Conservation (phyloP, 2,888 invertebrate species). For the Litoditis marina region DNA sequence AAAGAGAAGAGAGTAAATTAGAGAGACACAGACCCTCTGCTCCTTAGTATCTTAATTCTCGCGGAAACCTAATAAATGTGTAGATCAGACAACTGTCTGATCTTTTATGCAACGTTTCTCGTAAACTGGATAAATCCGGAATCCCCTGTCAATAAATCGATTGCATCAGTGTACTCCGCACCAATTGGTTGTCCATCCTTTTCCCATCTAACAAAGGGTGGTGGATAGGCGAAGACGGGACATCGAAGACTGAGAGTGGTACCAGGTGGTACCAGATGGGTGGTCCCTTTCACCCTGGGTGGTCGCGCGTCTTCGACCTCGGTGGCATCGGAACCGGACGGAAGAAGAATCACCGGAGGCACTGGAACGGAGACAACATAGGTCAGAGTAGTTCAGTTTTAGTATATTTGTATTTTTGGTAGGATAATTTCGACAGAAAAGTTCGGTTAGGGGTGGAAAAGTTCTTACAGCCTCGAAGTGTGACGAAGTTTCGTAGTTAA, state of each 20-base stretch:
- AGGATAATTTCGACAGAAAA: too few species aligned
- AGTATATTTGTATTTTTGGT: background rate
- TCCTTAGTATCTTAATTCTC: too few species aligned
- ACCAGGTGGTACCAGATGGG: slow-evolving; percentile 8
- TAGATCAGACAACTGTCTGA: too few species aligned
- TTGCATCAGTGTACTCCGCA: too few species aligned
- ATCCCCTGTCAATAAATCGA: too few species aligned
- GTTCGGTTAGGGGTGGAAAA: too few species aligned
- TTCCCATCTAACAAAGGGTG: slow-evolving; percentile 38
- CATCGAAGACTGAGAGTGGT: slow-evolving; percentile 29
- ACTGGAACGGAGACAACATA: slow-evolving; percentile 24
- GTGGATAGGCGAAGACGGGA: slow-evolving; percentile 28
- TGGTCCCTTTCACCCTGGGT: slow-evolving; percentile 2
- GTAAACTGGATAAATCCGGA: background rate
- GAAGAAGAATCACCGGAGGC: slow-evolving; percentile 36
- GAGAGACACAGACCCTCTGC: too few species aligned
- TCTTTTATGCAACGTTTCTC: too few species aligned
- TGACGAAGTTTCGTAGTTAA: too few species aligned
- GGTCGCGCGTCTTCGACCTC: slow-evolving; percentile 17
- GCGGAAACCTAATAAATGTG: too few species aligned
- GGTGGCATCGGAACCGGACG: slow-evolving; percentile 13
- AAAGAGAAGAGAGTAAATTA: too few species aligned
- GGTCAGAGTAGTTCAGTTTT: background rate
- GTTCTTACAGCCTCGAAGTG: too few species aligned
- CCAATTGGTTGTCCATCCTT: slow-evolving; percentile 30